phyloP scores from a whole-genome alignment of 2,797 vertebrate genomes.

The Avahi laniger region DNA sequence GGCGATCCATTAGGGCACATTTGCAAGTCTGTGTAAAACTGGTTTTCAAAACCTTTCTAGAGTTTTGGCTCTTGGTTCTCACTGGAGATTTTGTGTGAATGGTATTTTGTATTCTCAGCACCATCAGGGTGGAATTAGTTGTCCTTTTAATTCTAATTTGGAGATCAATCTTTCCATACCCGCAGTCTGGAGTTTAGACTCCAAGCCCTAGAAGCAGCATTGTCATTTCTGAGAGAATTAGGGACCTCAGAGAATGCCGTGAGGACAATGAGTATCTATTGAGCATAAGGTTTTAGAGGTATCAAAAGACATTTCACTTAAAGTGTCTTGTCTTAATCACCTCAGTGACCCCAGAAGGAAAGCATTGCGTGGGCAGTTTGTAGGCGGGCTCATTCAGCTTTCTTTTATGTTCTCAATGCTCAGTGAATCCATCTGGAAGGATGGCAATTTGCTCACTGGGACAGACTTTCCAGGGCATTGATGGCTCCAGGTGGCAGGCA shows the following conservation, averaged over 20 bases:
- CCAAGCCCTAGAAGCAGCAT: background rate
- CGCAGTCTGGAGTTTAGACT: background rate
- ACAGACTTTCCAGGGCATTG: conserved; percentile 32
- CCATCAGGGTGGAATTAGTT: background rate
- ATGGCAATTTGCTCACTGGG: conserved; percentile 13
- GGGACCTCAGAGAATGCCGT: background rate
- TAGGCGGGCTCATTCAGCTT: background rate
- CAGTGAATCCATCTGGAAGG: conserved; percentile 21
- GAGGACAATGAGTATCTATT: background rate
- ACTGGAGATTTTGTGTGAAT: background rate
- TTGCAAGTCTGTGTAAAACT: conserved; percentile 1
- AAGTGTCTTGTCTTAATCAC: background rate
- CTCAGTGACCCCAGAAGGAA: background rate
- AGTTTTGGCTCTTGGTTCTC: background rate
- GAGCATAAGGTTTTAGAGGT: background rate
- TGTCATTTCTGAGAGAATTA: background rate
- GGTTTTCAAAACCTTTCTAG: conserved; percentile 22
- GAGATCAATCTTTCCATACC: background rate
- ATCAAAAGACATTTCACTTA: background rate
- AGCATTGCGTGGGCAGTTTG: background rate
- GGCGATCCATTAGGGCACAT: background rate
- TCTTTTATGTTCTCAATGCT: background rate
- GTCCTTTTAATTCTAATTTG: background rate
- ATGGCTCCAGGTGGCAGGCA: conserved; percentile 19
- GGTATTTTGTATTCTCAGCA: background rate